phyloP scores from a whole-genome alignment of 2,888 invertebrate genomes.

The Megamerina dolium region DNA sequence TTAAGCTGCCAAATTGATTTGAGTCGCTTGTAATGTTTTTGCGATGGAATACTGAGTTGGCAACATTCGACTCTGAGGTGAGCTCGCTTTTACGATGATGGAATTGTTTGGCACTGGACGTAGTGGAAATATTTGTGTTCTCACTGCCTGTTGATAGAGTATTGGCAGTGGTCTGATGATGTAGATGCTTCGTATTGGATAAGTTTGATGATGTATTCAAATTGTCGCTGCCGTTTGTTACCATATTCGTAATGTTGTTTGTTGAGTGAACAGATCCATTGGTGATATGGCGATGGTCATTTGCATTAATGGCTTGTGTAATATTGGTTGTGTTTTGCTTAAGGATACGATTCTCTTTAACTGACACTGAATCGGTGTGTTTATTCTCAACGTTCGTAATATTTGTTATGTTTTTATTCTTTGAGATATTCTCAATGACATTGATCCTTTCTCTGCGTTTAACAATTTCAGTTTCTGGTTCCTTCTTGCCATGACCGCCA shows the following conservation, averaged over 20 bases:
- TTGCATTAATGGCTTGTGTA: background rate
- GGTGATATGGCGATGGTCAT: constrained; percentile 18
- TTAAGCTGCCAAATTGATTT: constrained; percentile 35
- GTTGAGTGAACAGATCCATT: constrained; percentile 18
- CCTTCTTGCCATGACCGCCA: constrained; percentile 39
- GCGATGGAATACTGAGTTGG: constrained; percentile 72
- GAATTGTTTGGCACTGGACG: constrained; percentile 33
- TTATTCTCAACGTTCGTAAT: constrained; percentile 38
- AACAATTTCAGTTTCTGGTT: constrained; percentile 44
- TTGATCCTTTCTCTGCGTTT: constrained; percentile 41
- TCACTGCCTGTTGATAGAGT: constrained; percentile 5
- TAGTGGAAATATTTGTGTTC: constrained; percentile 21
- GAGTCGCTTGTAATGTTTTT: constrained; percentile 48
- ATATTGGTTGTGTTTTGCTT: constrained; percentile 18
- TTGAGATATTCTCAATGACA: constrained; percentile 43
- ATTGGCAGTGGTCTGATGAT: background rate
- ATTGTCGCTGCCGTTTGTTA: background rate
- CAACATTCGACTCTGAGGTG: constrained; percentile 66
- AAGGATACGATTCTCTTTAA: constrained; percentile 30
- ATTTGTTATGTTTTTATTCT: constrained; percentile 39
- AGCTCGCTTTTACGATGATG: constrained; percentile 72
- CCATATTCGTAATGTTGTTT: constrained; percentile 3
- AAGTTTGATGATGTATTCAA: background rate
- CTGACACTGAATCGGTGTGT: constrained; percentile 33
- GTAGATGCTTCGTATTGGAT: background rate